Evolutionary conservation across 30 jellyfish, hydroid and myxozoan species (phyloP), one percentile per base, ranked within the genome.

Genomic region (Hydra vulgaris): DNA sequence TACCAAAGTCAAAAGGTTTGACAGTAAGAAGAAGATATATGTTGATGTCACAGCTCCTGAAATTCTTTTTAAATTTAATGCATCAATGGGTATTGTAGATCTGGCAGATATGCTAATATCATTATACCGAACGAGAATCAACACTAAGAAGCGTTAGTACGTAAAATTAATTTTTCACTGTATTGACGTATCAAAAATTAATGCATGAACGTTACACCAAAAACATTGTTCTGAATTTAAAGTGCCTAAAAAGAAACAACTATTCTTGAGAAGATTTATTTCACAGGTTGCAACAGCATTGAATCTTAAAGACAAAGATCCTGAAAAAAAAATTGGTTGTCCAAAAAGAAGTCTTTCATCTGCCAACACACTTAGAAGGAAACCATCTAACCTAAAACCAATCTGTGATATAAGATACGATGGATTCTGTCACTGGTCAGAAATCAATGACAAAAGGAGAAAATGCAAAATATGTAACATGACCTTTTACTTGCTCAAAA

Each of bases 61-160:
- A 52, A 17, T 80, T 17, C 26, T 79, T 54, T 76, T 74, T 17
- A 25, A 21, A 23, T 85, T 70, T 70, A 85, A 85, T 77, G 55
- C n/a, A 78, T 68, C 89, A 8, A 85, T 85, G 89, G 85, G 95
- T 7, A 86, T 81, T 23, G 95, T 72, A 53, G 95, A 85, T 74
- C 72, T 85, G n/a, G n/a, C n/a, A n/a, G n/a, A n/a, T n/a, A n/a
- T n/a, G 70, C 81, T 81, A 19, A 85, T 85, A 15, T 19, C 86
- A 19, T 77, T 85, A 19, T 85, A 79, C 75, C 23, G 95, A 21
- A 85, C 75, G 22, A 70, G 83, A n/a, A 23, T 27, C 84, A 85
- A 85, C 24, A 79, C 95, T 23, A 85, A 69, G 89, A 70, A 83
- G 70, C 81, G 88, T 15, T 71, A 89, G 96, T 87, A 82, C 73